Evolutionary conservation across 2,888 invertebrate genomes (phyloP).

Genomic region (Napeogenes sylphis): DNA sequence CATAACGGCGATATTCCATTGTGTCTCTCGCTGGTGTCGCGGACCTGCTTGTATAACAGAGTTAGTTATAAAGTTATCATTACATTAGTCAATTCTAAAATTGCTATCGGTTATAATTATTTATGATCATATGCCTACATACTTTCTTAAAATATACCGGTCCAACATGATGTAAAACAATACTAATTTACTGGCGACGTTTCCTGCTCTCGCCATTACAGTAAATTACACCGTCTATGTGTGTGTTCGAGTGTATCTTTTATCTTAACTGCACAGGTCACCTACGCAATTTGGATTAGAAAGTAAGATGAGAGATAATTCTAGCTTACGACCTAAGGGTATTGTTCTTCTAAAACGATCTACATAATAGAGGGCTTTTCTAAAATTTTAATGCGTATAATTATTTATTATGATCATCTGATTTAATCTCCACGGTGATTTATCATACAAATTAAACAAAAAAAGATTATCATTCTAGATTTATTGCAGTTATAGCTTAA

Average conservation of each 20-base stretch:
- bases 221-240: conserved; percentile 7
- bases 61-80: too few relatives aligned
- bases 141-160: background rate
- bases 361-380: conserved; percentile 7
- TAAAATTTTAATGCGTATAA: background rate
- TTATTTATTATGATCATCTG: background rate
- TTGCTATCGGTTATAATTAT: too few relatives aligned
- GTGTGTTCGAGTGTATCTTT: conserved; percentile 7
- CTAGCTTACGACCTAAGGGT: conserved; percentile 40
- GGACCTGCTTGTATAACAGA: conserved; percentile 32
- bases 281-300: conserved; percentile 52
- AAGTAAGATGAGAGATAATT: conserved; percentile 49
- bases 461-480: too few relatives aligned
- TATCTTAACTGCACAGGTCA: conserved; percentile 37
- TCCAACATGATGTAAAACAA: background rate
- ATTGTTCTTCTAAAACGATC: conserved; percentile 12
- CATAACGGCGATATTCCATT: conserved; percentile 47
- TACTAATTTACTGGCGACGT: background rate
- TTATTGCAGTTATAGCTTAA: too few relatives aligned
- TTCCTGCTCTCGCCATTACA: conserved; percentile 3
- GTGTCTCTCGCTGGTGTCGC: conserved; percentile 34
- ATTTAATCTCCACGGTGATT: too few relatives aligned
- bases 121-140: background rate
- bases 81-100: too few relatives aligned
- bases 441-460: too few relatives aligned